A percentile compares a stretch with the other conserved stretches of the same genome.
These are phyloP conservation scores for Elanus axillaris DNA, from an alignment of 2,113 vertebrate species.

Conservation along the genomic window DNA sequence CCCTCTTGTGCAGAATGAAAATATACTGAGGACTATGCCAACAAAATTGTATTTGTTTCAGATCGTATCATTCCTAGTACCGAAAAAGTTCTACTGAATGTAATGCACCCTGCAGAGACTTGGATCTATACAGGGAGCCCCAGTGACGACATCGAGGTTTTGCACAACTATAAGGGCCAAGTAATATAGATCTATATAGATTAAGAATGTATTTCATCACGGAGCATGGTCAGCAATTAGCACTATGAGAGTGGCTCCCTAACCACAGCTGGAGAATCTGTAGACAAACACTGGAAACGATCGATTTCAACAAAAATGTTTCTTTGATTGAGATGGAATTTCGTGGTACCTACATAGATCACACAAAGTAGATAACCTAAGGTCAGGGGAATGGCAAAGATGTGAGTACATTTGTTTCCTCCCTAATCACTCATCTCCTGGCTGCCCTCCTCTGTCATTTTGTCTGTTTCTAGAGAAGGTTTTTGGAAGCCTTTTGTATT, in stretches of 20 bases:
- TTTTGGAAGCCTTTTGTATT: neutral
- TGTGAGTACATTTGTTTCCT: neutral
- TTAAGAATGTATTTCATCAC: neutral
- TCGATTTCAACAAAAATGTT: neutral
- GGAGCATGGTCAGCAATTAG: neutral
- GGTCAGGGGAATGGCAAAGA: neutral
- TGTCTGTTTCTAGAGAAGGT: neutral
- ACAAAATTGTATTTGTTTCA: neutral
- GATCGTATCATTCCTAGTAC: neutral
- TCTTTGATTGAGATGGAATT: neutral
- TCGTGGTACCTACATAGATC: rapidly evolving
- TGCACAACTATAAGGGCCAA: neutral
- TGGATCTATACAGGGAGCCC: neutral
- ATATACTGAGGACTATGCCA: neutral
- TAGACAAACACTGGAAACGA: neutral
- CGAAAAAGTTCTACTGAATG: neutral
- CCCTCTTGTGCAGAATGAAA: neutral
- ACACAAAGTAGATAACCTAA: neutral
- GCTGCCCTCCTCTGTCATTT: neutral
- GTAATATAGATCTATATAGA: neutral
- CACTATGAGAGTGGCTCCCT: neutral
- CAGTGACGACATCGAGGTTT: rapidly evolving
- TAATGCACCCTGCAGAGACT: neutral
- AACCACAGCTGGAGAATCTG: neutral
- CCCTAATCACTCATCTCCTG: neutral